Base-by-base conservation (phyloP, 2,797 vertebrate species). In the Enteromius fasciolatus region DNA sequence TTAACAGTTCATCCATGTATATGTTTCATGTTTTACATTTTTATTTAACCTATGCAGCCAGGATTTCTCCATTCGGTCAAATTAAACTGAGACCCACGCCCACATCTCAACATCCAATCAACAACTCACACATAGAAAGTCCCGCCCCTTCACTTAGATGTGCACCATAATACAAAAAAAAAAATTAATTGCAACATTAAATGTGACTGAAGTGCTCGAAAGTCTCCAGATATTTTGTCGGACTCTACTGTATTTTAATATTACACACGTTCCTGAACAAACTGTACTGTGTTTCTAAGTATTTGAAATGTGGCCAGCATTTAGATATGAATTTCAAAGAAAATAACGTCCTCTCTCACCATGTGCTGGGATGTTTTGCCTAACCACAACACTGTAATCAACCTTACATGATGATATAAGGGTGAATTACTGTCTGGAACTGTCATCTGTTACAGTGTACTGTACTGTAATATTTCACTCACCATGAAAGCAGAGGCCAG, bases 401-500 rank as follows among this genome's bases (percentile, higher is more conserved):
- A 25, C 14, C 20, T 63, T n/a, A 10, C 44, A 67, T 4, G 28
- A 5, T 61, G n/a, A 57, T 59, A 48, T 3, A n/a, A n/a, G 31
- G 54, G 25, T 28, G 12, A 46, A 67, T 23, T 31, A n/a, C 23
- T 67, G 44, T 28, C 28, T n/a, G 33, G 48, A 46, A 20, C 14
- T 2, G 2, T 39, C 54, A 23, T 46, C 11, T 50, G 23, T 77
- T 78, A 64, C 46, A 54, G 23, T 44, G 41, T 44, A 23, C 3
- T 50, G 81, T 50, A 52, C 61, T 52, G n/a, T 4, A 4, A 59
- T n/a, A 18, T n/a, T 86, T 89, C 33, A 87, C 89, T 90, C 91
- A 95, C 95, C 91, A 10, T 86, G 48, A 94, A 68, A 1, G 83
- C 93, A 18, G 94, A 92, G 83, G 87, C 86, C 83, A 93, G 57